Conservation (phyloP, 2,797 vertebrate genomes). For the Ispidina lecontei region DNA sequence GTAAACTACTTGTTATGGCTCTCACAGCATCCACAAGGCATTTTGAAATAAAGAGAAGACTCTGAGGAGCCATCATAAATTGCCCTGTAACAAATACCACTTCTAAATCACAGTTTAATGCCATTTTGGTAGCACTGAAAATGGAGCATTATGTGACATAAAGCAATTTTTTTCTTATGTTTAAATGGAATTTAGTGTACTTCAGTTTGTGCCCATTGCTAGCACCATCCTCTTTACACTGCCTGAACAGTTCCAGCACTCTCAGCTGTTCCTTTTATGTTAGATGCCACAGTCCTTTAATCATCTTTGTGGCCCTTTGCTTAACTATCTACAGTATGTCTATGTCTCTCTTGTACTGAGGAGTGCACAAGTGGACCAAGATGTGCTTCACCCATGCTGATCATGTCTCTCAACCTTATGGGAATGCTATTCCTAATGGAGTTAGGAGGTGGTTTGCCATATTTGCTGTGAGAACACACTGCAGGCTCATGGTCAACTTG, state of each 20-base stretch:
- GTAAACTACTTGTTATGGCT: background rate
- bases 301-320: background rate
- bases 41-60: conserved; percentile 10
- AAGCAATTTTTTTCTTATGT: background rate
- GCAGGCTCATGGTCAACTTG: background rate
- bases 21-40: background rate
- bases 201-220: background rate
- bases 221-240: background rate
- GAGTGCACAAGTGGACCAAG: background rate
- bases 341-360: background rate
- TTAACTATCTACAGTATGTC: background rate
- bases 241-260: background rate
- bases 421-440: background rate
- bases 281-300: background rate
- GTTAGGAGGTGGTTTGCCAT: background rate
- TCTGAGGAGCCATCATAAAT: background rate
- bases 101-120: background rate
- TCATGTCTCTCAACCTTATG: background rate
- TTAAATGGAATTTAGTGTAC: background rate
- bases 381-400: background rate
- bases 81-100: background rate
- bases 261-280: background rate
- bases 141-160: background rate
- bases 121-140: background rate
- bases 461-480: background rate